Conservation (phyloP, 2,797 vertebrate genomes). For the Hirundo rustica region DNA sequence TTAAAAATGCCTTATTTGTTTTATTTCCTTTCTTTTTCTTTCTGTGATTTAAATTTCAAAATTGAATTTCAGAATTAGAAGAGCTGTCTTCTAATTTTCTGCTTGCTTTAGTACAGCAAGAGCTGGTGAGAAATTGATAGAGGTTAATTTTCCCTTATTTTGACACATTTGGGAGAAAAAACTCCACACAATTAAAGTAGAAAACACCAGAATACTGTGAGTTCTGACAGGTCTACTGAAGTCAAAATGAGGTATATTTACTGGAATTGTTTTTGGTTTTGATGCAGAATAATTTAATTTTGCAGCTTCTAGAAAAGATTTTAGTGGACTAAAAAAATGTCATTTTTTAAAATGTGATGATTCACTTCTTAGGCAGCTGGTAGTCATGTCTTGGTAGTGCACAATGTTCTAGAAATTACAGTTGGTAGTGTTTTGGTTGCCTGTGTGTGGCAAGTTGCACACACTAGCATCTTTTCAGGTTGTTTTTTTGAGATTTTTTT, state of each 20-base stretch:
- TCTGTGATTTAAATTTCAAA: conserved; percentile 5
- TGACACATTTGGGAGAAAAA: neutral
- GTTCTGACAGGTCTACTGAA: neutral
- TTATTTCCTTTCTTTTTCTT: neutral
- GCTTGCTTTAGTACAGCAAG: neutral
- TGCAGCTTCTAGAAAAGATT: neutral
- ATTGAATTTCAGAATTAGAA: neutral
- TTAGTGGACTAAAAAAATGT: neutral
- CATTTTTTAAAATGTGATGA: conserved; percentile 41
- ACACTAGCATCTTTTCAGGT: neutral
- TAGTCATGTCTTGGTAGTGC: conserved; percentile 29
- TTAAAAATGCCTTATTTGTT: neutral
- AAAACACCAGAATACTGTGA: neutral
- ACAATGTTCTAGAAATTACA: conserved; percentile 50
- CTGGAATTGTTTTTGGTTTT: neutral
- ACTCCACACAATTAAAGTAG: neutral
- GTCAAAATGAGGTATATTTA: neutral
- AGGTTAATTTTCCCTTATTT: neutral
- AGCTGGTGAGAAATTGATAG: neutral
- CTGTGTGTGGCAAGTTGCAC: neutral
- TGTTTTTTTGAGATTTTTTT: neutral
- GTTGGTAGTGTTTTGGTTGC: conserved; percentile 23
- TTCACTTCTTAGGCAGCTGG: conserved; percentile 56
- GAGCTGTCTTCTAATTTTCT: neutral
- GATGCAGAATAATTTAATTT: conserved; percentile 12